Evolutionary conservation across 2,797 vertebrate species (phyloP), one percentile per base, ranked within the genome.

Genomic region (Pipistrellus kuhlii): DNA sequence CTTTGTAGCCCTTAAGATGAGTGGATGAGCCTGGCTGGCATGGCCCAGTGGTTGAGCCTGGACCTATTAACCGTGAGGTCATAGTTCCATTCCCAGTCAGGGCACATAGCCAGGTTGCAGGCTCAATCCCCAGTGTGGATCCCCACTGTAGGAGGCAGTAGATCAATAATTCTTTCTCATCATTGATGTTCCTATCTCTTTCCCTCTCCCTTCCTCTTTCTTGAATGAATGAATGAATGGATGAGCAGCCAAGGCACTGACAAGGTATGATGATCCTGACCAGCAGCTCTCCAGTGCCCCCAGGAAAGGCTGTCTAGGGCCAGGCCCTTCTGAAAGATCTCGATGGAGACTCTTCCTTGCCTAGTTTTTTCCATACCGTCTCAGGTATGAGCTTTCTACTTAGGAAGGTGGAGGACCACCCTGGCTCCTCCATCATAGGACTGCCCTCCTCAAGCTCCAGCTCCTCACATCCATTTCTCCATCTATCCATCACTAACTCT

Each of bases 401-500:
- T 64, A 72, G 55, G 4, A 48, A 64, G 14, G 44, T 59, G n/a
- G 11, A 82, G 55, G 55, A 59, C 53, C 38, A n/a, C 14, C 27
- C 32, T 66, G 68, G 57, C 8, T 90, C 41, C 51, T n/a, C 20
- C 3, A 10, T 51, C 73, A 51, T 38, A 90, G 59, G 30, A 32
- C 64, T 84, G 80, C 41, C 44, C 30, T 55, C 64, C 51, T 93
- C 86, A n/a, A 30, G n/a, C 27, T 59, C 21, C 25, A 85, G 44
- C 7, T 72, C 30, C 46, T 92, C 69, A 68, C 10, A 41, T 46
- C 30, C n/a, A 64, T 82, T 89, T 94, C 30, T 53, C 57, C 8
- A 2, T 48, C 55, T 93, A 27, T 55, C 62, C 48, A 75, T 86
- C 87, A 62, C 83, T 64, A 88, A 77, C 8, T 88, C 80, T 80